These are phyloP conservation scores for Sinotaia quadrata DNA, from an alignment of 2,888 invertebrate genomes.

Conservation along the genomic window DNA sequence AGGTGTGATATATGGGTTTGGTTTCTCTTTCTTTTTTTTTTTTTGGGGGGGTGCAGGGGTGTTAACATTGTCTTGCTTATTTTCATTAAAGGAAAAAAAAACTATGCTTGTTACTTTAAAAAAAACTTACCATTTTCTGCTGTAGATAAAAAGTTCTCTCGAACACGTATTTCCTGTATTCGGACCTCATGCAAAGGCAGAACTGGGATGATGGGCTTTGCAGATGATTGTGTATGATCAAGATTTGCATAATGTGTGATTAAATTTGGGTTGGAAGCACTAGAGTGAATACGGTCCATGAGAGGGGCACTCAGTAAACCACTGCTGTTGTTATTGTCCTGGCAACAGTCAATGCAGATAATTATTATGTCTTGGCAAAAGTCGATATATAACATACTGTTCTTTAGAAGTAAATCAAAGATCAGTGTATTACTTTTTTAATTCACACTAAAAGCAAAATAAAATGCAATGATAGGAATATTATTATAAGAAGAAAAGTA, in stretches of 20 bases:
- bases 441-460: no score
- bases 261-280: constrained; percentile 72
- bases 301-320: constrained; percentile 30
- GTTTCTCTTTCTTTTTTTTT: no score
- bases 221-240: constrained; percentile 20
- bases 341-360: no score
- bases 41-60: no score
- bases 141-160: constrained; percentile 80
- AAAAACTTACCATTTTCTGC: constrained; percentile 78
- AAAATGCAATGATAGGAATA: no score
- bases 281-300: constrained; percentile 56
- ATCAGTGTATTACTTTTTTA: no score
- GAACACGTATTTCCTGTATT: constrained; percentile 72
- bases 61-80: not conserved
- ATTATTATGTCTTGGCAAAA: no score
- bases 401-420: no score
- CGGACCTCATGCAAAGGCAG: constrained; percentile 43
- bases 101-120: not conserved
- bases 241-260: constrained; percentile 44
- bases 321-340: constrained; percentile 20
- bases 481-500: no score
- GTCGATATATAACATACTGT: no score
- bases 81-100: not conserved
- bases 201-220: constrained; percentile 41
- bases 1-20: no score